Conservation (phyloP, 2,888 invertebrate genomes). For the Lithodes maja region DNA sequence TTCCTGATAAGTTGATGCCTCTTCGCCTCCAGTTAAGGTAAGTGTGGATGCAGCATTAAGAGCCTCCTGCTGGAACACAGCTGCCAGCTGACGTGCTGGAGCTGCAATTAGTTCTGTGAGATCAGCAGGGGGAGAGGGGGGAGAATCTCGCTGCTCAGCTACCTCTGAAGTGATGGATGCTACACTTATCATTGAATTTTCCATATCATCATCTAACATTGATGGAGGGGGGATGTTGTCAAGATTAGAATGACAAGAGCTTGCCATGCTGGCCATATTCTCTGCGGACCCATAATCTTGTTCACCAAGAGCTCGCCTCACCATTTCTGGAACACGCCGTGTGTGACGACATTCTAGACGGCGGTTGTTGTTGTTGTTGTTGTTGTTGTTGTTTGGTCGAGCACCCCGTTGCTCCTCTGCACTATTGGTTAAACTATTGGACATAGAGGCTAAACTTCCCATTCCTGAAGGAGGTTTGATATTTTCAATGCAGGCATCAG, state of each 20-base stretch:
- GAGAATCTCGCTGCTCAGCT: slow-evolving; percentile 75
- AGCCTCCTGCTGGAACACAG: slow-evolving; percentile 65
- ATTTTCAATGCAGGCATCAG: slow-evolving; percentile 62
- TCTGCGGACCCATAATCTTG: slow-evolving; percentile 71
- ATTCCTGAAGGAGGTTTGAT: slow-evolving; percentile 70
- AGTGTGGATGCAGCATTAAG: slow-evolving; percentile 61
- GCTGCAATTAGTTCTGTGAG: slow-evolving; percentile 71
- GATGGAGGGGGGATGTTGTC: slow-evolving; percentile 90
- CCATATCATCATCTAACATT: slow-evolving; percentile 86
- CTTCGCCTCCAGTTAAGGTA: slow-evolving; percentile 64
- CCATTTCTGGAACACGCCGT: slow-evolving; percentile 80
- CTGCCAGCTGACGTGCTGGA: slow-evolving; percentile 68
- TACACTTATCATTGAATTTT: slow-evolving; percentile 88
- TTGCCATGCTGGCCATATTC: slow-evolving; percentile 72
- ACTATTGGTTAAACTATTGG: slow-evolving; percentile 65
- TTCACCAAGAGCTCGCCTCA: slow-evolving; percentile 82
- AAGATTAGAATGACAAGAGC: slow-evolving; percentile 80
- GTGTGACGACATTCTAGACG: slow-evolving; percentile 69
- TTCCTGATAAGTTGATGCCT: slow-evolving; percentile 82
- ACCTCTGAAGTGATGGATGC: slow-evolving; percentile 88
- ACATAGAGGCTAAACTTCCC: slow-evolving; percentile 68
- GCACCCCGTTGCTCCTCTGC: slow-evolving; percentile 57
- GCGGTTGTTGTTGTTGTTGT: slow-evolving; percentile 53
- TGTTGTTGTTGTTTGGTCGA: slow-evolving; percentile 33
- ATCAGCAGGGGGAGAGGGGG: slow-evolving; percentile 70